Evolutionary conservation across 2,888 invertebrate species (phyloP), one percentile per base, ranked within the genome.

Genomic region (Papilio protenor): DNA sequence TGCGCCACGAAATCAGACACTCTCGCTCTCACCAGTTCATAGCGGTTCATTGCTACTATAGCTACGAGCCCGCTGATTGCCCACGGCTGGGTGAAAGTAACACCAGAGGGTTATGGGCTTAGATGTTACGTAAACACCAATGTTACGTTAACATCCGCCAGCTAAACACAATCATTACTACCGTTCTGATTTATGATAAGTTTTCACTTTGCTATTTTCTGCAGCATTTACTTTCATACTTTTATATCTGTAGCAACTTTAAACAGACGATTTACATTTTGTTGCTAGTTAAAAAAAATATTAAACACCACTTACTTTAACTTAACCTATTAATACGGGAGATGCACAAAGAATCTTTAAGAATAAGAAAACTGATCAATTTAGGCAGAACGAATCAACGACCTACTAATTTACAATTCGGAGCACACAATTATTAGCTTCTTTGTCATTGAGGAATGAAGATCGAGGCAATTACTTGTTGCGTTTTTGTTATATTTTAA

Each of bases 1-100:
- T 93, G 93, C 88, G 88, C 88, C 88, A 90, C 90, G 87, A 89
- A 92, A 93, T 92, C 90, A 86, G 86, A 88, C 89, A 92, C 92
- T 93, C 93, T 92, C 92, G 87, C 90, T 93, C 89, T 91, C 89
- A 82, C 82, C 69, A 70, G 69, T 49, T 45, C 55, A 66, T 40
- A 57, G 55, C 69, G 79, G 81, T 81, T 81, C 88, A 88, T 91
- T 89, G 89, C 90, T 90, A 90, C 87, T 84, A 86, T 87, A 87
- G 89, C 89, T 91, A 91, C 88, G 57, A 47, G 88, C 85, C 84
- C 84, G 80, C 82, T 86, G 86, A 90, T 90, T 77, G 40, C 74
- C 77, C 57, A 74, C 74, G 57, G 73, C 73, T 73, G 73, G 77
- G 77, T 70, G 77, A 77, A 77, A 77, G 77, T 77, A 74, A 70